Conservation (phyloP, 1,140 invertebrate genomes). For the Leptestheria dahalacensis region DNA sequence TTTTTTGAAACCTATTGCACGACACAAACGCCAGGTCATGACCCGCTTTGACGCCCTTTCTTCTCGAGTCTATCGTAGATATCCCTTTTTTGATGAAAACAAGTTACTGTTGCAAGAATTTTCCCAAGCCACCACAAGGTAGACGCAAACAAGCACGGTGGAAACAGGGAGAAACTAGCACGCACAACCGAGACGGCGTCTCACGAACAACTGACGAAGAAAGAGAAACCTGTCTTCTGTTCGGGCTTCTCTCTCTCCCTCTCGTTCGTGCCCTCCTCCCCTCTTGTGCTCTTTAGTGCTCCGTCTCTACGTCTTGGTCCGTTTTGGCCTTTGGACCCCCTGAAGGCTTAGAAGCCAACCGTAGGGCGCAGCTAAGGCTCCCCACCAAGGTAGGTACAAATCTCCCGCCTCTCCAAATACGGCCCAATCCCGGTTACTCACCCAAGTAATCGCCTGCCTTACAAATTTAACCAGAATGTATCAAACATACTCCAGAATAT, state of each 20-base stretch:
- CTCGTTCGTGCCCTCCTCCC: neutral
- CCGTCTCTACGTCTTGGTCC: neutral
- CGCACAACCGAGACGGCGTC: conserved; percentile 7
- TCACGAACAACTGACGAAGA: conserved; percentile 4
- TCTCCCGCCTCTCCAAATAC: neutral
- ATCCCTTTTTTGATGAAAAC: neutral
- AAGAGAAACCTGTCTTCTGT: neutral
- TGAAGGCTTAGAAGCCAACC: neutral
- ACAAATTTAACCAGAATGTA: too few species aligned
- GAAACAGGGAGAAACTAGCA: neutral
- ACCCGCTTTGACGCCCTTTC: neutral
- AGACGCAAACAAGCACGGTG: neutral
- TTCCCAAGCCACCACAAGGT: neutral
- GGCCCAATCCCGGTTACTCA: neutral
- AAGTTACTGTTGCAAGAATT: neutral
- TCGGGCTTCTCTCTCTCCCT: neutral
- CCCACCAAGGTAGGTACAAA: neutral
- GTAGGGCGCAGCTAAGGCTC: neutral
- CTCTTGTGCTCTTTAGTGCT: neutral
- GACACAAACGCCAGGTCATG: neutral
- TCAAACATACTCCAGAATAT: too few species aligned
- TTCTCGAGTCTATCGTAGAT: neutral
- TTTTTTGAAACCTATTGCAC: neutral
- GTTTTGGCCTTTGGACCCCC: neutral
- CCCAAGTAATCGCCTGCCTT: neutral